Evolutionary conservation across 2,797 vertebrate genomes (phyloP).

Genomic region (Alosa sapidissima): DNA sequence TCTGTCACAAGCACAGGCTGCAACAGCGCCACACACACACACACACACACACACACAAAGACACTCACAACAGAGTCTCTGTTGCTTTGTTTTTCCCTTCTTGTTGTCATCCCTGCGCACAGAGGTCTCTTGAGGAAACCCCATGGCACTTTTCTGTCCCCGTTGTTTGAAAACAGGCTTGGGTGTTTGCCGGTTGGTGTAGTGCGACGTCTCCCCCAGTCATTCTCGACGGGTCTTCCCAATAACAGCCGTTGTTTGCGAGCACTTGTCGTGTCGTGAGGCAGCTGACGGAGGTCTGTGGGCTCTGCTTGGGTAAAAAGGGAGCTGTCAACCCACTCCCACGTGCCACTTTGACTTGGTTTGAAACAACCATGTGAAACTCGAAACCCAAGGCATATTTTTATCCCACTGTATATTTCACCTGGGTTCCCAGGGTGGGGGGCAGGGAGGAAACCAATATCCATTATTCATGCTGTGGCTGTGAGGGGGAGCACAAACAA

Average conservation of each 20-base stretch:
- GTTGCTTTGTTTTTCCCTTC: not conserved
- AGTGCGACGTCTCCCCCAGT: not conserved
- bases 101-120: not conserved
- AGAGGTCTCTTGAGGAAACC: not conserved
- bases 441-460: slow-evolving; percentile 38
- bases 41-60: not conserved
- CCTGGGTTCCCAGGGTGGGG: slow-evolving; percentile 27
- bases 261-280: not conserved
- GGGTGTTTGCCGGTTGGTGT: not conserved
- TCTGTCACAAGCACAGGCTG: not conserved
- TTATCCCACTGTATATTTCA: slow-evolving; percentile 44
- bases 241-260: slow-evolving; percentile 23
- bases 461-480: slow-evolving; percentile 53
- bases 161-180: slow-evolving; percentile 15
- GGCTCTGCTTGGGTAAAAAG: slow-evolving; percentile 39
- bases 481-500: slow-evolving; percentile 29
- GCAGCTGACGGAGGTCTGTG: not conserved
- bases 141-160: not conserved
- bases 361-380: slow-evolving; percentile 42
- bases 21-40: not conserved
- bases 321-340: slow-evolving; percentile 32
- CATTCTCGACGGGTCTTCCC: slow-evolving; percentile 21
- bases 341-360: slow-evolving; percentile 34
- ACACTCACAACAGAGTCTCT: not conserved
- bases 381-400: slow-evolving; percentile 45